Evolutionary conservation across 92 coral and sea anemone genomes (phyloP), one percentile per base, ranked within the genome.

Genomic region (Diadumene lineata): DNA sequence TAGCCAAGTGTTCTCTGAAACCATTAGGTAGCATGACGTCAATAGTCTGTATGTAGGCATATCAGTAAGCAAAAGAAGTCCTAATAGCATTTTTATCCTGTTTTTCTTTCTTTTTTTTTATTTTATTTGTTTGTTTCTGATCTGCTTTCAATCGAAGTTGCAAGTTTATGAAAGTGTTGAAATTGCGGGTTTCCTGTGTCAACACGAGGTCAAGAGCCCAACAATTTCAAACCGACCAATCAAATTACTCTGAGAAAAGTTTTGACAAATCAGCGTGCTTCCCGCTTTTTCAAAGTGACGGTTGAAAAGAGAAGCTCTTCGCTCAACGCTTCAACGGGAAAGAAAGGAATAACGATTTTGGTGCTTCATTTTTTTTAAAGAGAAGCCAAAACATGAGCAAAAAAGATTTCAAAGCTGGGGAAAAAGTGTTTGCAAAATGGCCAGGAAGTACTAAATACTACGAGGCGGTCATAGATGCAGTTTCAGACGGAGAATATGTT

Each of bases 401-500:
- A 17, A 64, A 24, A 50, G 24, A 3, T 23, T 46, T 83, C 7
- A 38, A 62, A 7, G 85, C 76, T 24, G 99, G 99, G 26, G 99
- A 91, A 25, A 81, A 82, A 46, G 92, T 96, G 31, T 83, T 82
- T 83, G 99, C 97, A 29, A 71, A 76, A 79, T 91, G 99, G 99
- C 99, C 99, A 0, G 97, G 97, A 27, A 92, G 99, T 74, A 24
- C 60, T 13, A 84, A 82, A 70, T 96, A 87, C 80, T 96, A 81
- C 76, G 99, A 96, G 74, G 99, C 99, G 0, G 69, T 61, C 1
- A 77, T 90, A 0, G 74, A 79, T 1, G 71, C 86, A 16, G 29
- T 62, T 17, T 50, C 64, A 38, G 81, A 85, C 73, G 79, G 57
- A 29, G 88, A 79, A 50, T 80, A 73, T 48, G 86, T 79, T 28